Conservation (phyloP, 2,797 vertebrate species). For the Sparidentex hasta region DNA sequence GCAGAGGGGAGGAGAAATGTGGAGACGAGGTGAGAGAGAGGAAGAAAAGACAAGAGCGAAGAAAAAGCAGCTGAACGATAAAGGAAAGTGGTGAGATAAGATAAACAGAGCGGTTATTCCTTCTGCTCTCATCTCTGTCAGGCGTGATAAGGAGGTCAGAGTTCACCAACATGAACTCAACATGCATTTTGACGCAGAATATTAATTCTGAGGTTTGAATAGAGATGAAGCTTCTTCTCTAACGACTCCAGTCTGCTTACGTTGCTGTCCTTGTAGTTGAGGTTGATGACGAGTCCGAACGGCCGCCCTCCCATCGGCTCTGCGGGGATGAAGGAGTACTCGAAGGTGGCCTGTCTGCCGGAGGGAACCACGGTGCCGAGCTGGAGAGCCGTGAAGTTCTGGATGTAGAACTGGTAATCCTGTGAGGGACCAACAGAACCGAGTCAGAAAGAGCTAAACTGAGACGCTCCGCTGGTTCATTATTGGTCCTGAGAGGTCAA, state of each 20-base stretch:
- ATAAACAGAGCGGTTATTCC: not conserved
- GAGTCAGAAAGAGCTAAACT: not conserved
- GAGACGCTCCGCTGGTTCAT: not conserved
- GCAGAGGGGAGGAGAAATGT: not conserved
- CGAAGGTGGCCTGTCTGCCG: slow-evolving; percentile 94
- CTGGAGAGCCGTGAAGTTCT: slow-evolving; percentile 98
- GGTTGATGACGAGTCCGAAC: slow-evolving; percentile 97
- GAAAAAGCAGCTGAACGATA: not conserved
- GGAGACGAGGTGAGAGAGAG: not conserved
- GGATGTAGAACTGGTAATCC: slow-evolving; percentile 99
- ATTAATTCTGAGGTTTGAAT: too few relatives aligned
- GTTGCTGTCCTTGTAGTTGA: slow-evolving; percentile 95
- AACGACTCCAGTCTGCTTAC: slow-evolving; percentile 80
- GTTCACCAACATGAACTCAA: too few relatives aligned
- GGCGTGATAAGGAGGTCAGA: too few relatives aligned
- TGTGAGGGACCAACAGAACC: slow-evolving; percentile 60
- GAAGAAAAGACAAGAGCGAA: too few relatives aligned
- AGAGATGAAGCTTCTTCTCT: not conserved
- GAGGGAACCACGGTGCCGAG: slow-evolving; percentile 91
- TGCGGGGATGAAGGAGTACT: slow-evolving; percentile 98
- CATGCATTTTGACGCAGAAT: too few relatives aligned
- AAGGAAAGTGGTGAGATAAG: not conserved
- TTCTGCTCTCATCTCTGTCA: not conserved
- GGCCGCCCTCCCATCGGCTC: slow-evolving; percentile 98
- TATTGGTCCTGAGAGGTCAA: too few relatives aligned